Percentiles rank a stretch among this genome's conserved stretches.
Evolutionary conservation across 2,888 invertebrate genomes (phyloP).

Genomic region (Beris chalybata): DNA sequence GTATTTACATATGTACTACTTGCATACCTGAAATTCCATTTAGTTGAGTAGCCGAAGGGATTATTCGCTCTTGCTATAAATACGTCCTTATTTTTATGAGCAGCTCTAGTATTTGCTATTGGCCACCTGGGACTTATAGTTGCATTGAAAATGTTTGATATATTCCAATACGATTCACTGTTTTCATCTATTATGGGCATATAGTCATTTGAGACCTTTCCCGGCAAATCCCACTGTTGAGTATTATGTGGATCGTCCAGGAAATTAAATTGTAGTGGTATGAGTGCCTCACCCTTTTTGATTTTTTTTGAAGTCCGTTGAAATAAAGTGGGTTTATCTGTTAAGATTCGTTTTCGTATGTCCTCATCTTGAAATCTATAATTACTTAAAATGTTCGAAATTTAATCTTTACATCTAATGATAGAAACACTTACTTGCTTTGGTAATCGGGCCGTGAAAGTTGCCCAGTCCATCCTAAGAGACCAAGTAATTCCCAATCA

Average conservation of each 20-base stretch:
- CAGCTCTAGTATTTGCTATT: conserved; percentile 36
- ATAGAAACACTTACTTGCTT: too few species aligned
- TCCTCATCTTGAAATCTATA: too few species aligned
- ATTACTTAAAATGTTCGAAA: too few species aligned
- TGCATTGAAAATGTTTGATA: conserved; percentile 38
- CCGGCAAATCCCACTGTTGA: conserved; percentile 38
- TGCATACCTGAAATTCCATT: conserved; percentile 49
- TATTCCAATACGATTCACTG: conserved; percentile 21
- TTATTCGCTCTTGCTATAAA: conserved; percentile 53
- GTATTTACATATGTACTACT: neutral
- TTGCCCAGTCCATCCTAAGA: conserved; percentile 51
- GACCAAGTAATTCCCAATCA: conserved; percentile 48
- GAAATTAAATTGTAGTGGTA: conserved; percentile 17
- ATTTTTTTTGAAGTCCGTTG: conserved; percentile 35
- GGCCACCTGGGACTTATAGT: conserved; percentile 37
- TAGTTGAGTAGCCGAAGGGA: conserved; percentile 55
- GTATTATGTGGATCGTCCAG: conserved; percentile 5
- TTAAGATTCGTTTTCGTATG: neutral
- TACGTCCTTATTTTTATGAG: conserved; percentile 44
- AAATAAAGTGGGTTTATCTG: neutral
- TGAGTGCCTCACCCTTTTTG: conserved; percentile 22
- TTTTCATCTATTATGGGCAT: conserved; percentile 18
- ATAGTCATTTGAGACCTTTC: conserved; percentile 26
- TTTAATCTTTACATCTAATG: too few species aligned
- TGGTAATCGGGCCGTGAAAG: conserved; percentile 7